Percentiles rank a stretch among this genome's conserved stretches.
phyloP scores from a whole-genome alignment of 2,888 invertebrate genomes.

The Uropetala carovei region DNA sequence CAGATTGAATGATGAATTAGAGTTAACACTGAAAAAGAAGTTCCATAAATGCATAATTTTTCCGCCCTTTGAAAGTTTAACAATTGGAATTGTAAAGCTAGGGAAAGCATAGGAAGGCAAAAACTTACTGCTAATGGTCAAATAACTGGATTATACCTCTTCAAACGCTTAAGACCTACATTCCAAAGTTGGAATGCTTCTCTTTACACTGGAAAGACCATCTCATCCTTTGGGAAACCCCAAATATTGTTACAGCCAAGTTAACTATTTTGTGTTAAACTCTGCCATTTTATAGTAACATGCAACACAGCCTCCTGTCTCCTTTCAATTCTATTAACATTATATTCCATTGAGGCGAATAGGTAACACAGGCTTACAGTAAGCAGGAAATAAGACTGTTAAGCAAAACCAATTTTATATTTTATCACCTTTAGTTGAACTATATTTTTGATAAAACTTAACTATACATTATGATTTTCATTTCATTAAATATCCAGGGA shows the following conservation, averaged over 20 bases:
- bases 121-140: not conserved
- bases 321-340: not conserved
- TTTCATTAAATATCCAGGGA: not conserved
- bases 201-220: not conserved
- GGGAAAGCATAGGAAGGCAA: not conserved
- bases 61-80: not conserved
- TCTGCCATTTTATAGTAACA: not conserved
- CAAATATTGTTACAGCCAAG: not conserved
- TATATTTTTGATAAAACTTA: not conserved
- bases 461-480: conserved; percentile 15
- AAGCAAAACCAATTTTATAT: not conserved
- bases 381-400: not conserved
- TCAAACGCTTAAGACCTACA: not conserved
- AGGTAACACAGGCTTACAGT: conserved; percentile 7
- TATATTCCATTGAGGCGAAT: not conserved
- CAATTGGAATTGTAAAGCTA: not conserved
- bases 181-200: not conserved
- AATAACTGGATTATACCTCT: not conserved
- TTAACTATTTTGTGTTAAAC: not conserved
- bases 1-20: not conserved
- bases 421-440: conserved; percentile 5
- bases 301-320: conserved; percentile 20
- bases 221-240: conserved; percentile 11
- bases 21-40: not conserved
- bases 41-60: not conserved